A percentile compares a stretch with the other conserved stretches of the same genome.
These are phyloP conservation scores for Chitala chitala DNA, from an alignment of 2,113 vertebrate genomes.

Conservation along the genomic window DNA sequence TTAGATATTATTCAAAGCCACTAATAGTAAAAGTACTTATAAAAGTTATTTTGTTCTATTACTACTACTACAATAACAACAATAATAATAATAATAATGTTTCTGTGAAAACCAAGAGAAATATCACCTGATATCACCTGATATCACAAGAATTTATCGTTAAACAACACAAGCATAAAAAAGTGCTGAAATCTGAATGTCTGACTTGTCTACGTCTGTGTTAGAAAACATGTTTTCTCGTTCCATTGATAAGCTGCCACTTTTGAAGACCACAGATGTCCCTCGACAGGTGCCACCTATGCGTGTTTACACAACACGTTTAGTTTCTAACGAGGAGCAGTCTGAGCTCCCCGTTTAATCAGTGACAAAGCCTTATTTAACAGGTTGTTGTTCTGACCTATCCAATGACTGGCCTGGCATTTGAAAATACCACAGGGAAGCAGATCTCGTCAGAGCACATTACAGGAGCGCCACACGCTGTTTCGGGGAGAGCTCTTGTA, in stretches of 20 bases:
- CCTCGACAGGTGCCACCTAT: conserved; percentile 41
- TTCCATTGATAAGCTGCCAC: conserved; percentile 60
- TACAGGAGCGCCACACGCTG: conserved; percentile 13
- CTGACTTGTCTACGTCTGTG: conserved; percentile 50
- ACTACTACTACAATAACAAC: too few relatives aligned
- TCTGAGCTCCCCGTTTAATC: conserved; percentile 48
- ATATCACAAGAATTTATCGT: too few relatives aligned
- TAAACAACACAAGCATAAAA: too few relatives aligned
- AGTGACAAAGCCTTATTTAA: conserved; percentile 64
- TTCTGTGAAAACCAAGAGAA: too few relatives aligned
- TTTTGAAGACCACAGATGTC: conserved; percentile 40
- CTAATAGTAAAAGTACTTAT: too few relatives aligned
- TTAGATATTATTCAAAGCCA: too few relatives aligned
- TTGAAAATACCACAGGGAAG: conserved; percentile 59
- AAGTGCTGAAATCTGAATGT: too few relatives aligned
- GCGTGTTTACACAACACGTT: conserved; percentile 61
- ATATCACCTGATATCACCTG: too few relatives aligned
- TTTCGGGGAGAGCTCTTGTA: background rate
- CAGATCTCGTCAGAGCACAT: conserved; percentile 29
- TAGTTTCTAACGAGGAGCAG: conserved; percentile 55
- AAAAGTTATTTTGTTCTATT: too few relatives aligned
- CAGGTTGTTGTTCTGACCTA: conserved; percentile 64
- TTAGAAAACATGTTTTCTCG: conserved; percentile 64
- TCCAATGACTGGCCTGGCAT: conserved; percentile 66
- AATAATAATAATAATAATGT: too few relatives aligned